phyloP scores from a whole-genome alignment of 2,888 invertebrate species.

The Eremobia ochroleuca region DNA sequence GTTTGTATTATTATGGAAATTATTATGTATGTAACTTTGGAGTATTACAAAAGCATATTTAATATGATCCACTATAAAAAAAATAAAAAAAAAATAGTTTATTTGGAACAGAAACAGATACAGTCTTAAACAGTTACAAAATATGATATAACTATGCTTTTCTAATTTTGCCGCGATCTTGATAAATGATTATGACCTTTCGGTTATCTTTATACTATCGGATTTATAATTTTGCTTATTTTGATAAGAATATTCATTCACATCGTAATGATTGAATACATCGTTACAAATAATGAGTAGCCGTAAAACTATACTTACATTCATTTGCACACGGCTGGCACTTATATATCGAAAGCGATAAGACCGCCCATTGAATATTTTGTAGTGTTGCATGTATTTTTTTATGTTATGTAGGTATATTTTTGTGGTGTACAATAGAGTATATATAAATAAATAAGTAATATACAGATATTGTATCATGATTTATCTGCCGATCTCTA shows the following conservation, averaged over 20 bases:
- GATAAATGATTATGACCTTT: constrained; percentile 2
- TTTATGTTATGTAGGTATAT: too few relatives aligned
- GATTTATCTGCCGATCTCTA: neutral
- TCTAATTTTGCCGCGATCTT: neutral
- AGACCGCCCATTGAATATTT: too few relatives aligned
- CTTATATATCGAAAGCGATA: too few relatives aligned
- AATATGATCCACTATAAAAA: neutral
- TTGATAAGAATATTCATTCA: constrained; percentile 1
- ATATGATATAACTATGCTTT: neutral
- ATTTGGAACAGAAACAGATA: too few relatives aligned
- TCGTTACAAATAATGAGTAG: constrained; percentile 4
- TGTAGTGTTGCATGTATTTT: too few relatives aligned
- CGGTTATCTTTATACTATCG: neutral
- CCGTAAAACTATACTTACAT: neutral
- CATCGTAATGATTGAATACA: constrained; percentile 8
- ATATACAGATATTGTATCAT: neutral
- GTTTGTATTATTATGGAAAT: neutral
- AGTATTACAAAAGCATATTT: neutral
- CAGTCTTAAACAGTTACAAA: too few relatives aligned
- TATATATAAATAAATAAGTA: too few relatives aligned
- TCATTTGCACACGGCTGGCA: constrained; percentile 9
- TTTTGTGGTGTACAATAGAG: too few relatives aligned
- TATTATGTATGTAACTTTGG: neutral
- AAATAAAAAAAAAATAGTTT: too few relatives aligned
- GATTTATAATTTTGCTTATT: neutral